Evolutionary conservation across 2,797 vertebrate species (phyloP).

Genomic region (Chloroceryle amazona): DNA sequence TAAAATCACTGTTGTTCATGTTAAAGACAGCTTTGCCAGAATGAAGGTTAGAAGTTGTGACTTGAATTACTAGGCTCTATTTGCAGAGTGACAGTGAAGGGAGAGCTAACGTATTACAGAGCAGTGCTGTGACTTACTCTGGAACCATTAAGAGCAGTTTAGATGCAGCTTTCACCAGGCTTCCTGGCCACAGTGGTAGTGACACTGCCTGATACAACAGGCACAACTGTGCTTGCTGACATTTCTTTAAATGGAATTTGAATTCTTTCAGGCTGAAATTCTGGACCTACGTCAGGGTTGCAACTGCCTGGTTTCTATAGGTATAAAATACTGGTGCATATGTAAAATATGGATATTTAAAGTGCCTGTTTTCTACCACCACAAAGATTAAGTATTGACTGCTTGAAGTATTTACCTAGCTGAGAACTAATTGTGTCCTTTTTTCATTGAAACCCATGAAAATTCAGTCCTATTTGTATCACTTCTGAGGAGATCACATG

Average conservation of each 20-base stretch:
- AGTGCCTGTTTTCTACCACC: slow-evolving; percentile 20
- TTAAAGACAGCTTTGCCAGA: neutral
- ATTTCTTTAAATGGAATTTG: neutral
- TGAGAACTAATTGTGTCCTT: neutral
- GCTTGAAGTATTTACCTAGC: neutral
- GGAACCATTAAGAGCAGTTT: neutral
- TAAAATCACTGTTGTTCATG: neutral
- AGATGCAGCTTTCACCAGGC: neutral
- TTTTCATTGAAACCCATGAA: neutral
- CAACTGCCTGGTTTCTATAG: neutral
- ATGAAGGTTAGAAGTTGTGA: neutral
- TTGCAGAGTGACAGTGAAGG: neutral
- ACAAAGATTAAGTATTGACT: neutral
- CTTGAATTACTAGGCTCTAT: neutral
- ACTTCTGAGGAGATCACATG: neutral
- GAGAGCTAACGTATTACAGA: neutral
- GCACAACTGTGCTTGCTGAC: neutral
- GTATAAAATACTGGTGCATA: neutral
- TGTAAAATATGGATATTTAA: neutral
- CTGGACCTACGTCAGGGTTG: neutral
- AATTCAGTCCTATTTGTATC: neutral
- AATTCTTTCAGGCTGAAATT: neutral
- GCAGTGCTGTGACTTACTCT: neutral
- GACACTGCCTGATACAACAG: neutral
- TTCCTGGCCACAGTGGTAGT: neutral